Conservation (phyloP, 2,888 invertebrate species). For the Drosophila nigritarsus region DNA sequence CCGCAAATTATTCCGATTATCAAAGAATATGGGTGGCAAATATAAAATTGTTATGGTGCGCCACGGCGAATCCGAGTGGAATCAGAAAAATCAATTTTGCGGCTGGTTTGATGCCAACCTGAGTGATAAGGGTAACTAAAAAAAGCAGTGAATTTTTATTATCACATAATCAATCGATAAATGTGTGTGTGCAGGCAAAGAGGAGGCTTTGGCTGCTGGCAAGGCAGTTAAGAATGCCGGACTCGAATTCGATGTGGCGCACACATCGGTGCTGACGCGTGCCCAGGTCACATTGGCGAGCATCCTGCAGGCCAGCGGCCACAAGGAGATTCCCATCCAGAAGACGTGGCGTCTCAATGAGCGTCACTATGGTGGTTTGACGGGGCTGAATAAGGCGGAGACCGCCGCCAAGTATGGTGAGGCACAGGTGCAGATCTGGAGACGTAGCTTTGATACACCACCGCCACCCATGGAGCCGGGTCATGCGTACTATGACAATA, state of each 20-base stretch:
- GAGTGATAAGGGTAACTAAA: conserved; percentile 88
- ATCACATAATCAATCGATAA: conserved; percentile 26
- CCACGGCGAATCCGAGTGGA: conserved; percentile 92
- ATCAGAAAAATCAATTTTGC: conserved; percentile 90
- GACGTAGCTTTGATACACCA: conserved; percentile 93
- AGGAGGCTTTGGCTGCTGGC: conserved; percentile 87
- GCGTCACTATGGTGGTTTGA: conserved; percentile 94
- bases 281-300: conserved; percentile 91
- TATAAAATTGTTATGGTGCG: conserved; percentile 91
- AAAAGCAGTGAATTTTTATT: neutral
- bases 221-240: conserved; percentile 91
- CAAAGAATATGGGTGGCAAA: conserved; percentile 84
- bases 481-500: conserved; percentile 91
- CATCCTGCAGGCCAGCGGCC: conserved; percentile 89
- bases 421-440: conserved; percentile 93
- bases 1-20: conserved; percentile 53
- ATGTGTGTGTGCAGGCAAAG: conserved; percentile 71
- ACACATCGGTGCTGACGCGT: conserved; percentile 92
- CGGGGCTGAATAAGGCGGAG: conserved; percentile 95
- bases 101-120: conserved; percentile 91
- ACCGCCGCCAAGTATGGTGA: conserved; percentile 95
- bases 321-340: conserved; percentile 88
- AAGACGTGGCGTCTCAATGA: conserved; percentile 95
- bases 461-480: conserved; percentile 93
- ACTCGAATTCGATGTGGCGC: conserved; percentile 91